Conservation (phyloP, 2,888 invertebrate species). For the Clistopyga incitator region DNA sequence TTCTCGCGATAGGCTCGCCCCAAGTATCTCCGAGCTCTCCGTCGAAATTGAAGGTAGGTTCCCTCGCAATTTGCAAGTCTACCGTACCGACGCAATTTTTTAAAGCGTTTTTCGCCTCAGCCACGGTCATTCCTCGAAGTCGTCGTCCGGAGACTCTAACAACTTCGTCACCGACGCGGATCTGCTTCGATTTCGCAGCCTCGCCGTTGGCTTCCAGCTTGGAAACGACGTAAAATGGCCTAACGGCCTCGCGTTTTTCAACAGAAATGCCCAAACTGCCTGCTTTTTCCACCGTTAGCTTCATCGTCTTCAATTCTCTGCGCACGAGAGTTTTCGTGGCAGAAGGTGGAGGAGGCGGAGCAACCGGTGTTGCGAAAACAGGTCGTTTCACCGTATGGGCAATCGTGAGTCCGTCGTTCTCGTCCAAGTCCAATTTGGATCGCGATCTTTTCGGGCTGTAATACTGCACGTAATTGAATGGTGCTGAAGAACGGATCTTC, state of each 20-base stretch:
- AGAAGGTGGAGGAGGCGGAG: constrained; percentile 19
- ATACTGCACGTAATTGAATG: constrained; percentile 68
- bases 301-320: constrained; percentile 79
- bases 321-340: constrained; percentile 70
- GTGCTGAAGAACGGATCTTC: constrained; percentile 66
- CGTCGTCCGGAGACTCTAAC: constrained; percentile 86
- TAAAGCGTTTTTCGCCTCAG: constrained; percentile 78
- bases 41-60: constrained; percentile 75
- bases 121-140: constrained; percentile 83
- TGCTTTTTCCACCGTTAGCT: constrained; percentile 71
- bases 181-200: constrained; percentile 82
- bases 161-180: constrained; percentile 86
- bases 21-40: constrained; percentile 77
- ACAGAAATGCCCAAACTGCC: constrained; percentile 78
- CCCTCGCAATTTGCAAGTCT: constrained; percentile 80
- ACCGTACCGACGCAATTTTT: constrained; percentile 76
- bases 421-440: constrained; percentile 73
- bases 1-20: constrained; percentile 74
- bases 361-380: constrained; percentile 46
- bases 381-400: constrained; percentile 71
- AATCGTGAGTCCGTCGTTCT: constrained; percentile 34
- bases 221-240: constrained; percentile 79
- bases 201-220: constrained; percentile 76
- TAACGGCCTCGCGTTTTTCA: constrained; percentile 77
- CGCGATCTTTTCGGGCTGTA: constrained; percentile 79